These are phyloP conservation scores for Encarsia formosa DNA, from an alignment of 2,888 invertebrate species.

Conservation along the genomic window DNA sequence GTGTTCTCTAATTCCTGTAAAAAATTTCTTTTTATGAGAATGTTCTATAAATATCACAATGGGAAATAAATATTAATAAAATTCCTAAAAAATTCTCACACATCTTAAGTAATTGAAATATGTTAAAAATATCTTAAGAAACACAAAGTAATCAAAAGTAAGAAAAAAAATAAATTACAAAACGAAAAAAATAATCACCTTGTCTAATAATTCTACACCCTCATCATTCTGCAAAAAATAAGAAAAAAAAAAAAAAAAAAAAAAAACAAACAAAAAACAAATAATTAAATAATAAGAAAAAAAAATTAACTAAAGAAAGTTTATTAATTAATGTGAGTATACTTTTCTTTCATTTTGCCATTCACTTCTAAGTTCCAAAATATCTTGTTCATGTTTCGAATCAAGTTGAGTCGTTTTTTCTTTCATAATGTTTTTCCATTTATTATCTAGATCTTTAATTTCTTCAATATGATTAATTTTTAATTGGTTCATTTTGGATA, in stretches of 20 bases:
- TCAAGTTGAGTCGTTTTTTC: constrained; percentile 40
- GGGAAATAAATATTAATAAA: too few relatives aligned
- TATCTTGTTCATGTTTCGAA: constrained; percentile 41
- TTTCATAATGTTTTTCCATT: constrained; percentile 42
- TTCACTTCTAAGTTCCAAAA: constrained; percentile 45
- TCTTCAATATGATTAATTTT: constrained; percentile 42
- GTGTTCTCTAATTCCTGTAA: constrained; percentile 53
- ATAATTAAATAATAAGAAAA: constrained; percentile 7
- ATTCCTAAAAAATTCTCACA: too few relatives aligned
- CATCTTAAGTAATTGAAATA: too few relatives aligned
- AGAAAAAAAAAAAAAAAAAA: constrained; percentile 24
- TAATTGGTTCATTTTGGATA: constrained; percentile 34
- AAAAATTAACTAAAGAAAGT: constrained; percentile 10
- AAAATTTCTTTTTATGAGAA: too few relatives aligned
- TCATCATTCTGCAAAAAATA: constrained; percentile 33
- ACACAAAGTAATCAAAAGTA: too few relatives aligned
- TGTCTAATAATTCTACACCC: constrained; percentile 27
- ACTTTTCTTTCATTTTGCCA: constrained; percentile 50
- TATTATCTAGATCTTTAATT: constrained; percentile 43
- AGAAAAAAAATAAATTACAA: constrained; percentile 12
- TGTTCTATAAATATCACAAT: too few relatives aligned
- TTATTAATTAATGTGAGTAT: constrained; percentile 9
- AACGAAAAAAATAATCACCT: constrained; percentile 32
- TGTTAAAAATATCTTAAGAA: too few relatives aligned
- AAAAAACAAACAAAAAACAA: constrained; percentile 4